Percentiles rank a stretch among this genome's conserved stretches.
Conservation (phyloP, 2,113 vertebrate species). For the Astur gentilis region DNA sequence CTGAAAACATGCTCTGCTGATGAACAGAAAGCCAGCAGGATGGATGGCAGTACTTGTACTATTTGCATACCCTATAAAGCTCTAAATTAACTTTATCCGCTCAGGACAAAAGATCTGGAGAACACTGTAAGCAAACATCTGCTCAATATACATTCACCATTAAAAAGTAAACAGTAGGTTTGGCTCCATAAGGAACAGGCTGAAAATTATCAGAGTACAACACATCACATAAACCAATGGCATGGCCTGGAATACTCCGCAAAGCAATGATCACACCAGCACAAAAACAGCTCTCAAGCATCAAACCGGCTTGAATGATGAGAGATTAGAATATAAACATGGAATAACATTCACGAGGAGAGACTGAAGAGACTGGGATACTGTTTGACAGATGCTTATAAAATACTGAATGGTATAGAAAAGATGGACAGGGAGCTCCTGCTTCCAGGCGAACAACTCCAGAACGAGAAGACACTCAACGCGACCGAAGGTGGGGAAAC, state of each 20-base stretch:
- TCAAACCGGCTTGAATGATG: neutral
- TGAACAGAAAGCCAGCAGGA: neutral
- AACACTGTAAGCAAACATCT: conserved; percentile 60
- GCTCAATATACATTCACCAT: conserved; percentile 41
- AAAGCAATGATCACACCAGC: neutral
- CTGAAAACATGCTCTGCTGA: neutral
- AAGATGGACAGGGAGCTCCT: neutral
- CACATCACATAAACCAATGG: conserved; percentile 5
- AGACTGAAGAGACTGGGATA: neutral
- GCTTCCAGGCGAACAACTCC: neutral
- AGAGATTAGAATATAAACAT: neutral
- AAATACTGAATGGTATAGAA: neutral
- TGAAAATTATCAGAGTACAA: conserved; percentile 42
- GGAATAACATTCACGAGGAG: neutral
- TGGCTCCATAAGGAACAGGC: conserved; percentile 52
- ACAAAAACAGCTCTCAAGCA: neutral
- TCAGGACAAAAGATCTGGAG: conserved; percentile 49
- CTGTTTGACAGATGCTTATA: neutral
- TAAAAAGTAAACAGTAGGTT: conserved; percentile 45
- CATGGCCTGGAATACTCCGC: neutral
- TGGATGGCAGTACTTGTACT: neutral
- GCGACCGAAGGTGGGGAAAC: neutral
- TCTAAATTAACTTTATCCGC: conserved; percentile 52
- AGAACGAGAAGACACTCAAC: neutral
- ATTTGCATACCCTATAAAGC: conserved; percentile 11